A percentile compares a stretch with the other conserved stretches of the same genome.
phyloP scores from a whole-genome alignment of 64 coral and sea anemone species.

The Platygyra sinensis region DNA sequence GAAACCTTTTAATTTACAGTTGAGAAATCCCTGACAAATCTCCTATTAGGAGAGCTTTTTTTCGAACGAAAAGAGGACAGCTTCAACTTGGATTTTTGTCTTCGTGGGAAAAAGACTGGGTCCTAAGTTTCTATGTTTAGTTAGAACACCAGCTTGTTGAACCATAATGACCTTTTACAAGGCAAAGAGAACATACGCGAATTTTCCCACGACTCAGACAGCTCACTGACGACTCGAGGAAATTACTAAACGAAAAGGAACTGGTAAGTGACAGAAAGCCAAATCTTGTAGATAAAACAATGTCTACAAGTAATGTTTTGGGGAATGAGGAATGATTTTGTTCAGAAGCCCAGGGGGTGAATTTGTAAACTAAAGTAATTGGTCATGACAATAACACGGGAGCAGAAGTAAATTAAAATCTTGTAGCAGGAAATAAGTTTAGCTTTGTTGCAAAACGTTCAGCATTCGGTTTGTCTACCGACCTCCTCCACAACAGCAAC shows the following conservation, averaged over 20 bases:
- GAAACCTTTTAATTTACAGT: too few species aligned
- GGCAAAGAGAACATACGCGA: neutral
- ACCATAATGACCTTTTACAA: neutral
- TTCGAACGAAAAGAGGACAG: too few species aligned
- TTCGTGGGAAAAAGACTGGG: constrained; percentile 3
- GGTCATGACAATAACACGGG: neutral
- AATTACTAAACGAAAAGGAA: too few species aligned
- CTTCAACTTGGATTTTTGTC: neutral
- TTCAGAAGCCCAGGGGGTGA: neutral
- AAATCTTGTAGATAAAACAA: neutral
- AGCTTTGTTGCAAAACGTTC: too few species aligned
- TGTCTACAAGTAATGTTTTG: neutral
- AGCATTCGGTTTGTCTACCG: too few species aligned
- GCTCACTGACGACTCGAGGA: too few species aligned
- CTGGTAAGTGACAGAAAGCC: neutral
- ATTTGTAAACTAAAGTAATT: neutral
- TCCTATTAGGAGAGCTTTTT: too few species aligned
- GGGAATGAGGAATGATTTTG: neutral
- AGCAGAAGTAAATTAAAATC: neutral
- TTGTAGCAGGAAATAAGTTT: too few species aligned
- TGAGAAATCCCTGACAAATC: too few species aligned
- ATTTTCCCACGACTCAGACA: constrained; percentile 7
- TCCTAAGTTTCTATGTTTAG: neutral
- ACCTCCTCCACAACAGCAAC: neutral
- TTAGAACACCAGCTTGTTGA: neutral